Evolutionary conservation across 2,797 vertebrate genomes (phyloP), one percentile per base, ranked within the genome.

Genomic region (Sebastes baramenuke): DNA sequence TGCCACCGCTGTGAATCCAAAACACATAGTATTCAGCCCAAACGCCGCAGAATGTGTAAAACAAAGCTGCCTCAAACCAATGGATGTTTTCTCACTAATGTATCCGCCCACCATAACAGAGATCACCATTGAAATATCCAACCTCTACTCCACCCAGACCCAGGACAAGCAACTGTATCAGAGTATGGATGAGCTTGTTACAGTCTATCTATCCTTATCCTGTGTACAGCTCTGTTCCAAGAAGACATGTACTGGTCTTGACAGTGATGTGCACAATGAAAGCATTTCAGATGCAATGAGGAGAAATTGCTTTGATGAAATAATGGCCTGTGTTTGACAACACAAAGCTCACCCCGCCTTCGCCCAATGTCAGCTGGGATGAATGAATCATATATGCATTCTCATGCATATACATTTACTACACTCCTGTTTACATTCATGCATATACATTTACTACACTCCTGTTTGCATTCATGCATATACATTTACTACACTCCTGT

Each of bases 111-210:
- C 46, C 61, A 61, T 55, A 12, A 56, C 3, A 66, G 24, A 66
- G 72, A 27, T 66, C 22, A 38, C 32, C 1, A 11, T 54, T 54
- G 22, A 64, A 36, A 74, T 74, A 13, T 38, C 30, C 11, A 65
- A 55, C 60, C 46, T 74, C 46, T 55, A n/a, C 59, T 54, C 30
- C 22, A 65, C 22, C 30, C 32, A 65, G 29, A 73, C 42, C 46
- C 32, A 62, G 29, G 60, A 6, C 22, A 68, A 80, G 59, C 27
- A 20, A 32, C 65, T 77, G 9, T 4, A 60, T 27, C 27, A 55
- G 20, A 80, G 22, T 49, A 65, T 73, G 64, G 64, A 80, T 36
- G 68, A 84, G 29, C 49, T 64, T 20, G 58, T 65, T 30, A 30
- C 27, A 30, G 30, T 30, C 29, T 30, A 30, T 60, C 1, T 9